Conservation (phyloP, 2,113 vertebrate genomes). For the Telmatochromis bifrenatus region DNA sequence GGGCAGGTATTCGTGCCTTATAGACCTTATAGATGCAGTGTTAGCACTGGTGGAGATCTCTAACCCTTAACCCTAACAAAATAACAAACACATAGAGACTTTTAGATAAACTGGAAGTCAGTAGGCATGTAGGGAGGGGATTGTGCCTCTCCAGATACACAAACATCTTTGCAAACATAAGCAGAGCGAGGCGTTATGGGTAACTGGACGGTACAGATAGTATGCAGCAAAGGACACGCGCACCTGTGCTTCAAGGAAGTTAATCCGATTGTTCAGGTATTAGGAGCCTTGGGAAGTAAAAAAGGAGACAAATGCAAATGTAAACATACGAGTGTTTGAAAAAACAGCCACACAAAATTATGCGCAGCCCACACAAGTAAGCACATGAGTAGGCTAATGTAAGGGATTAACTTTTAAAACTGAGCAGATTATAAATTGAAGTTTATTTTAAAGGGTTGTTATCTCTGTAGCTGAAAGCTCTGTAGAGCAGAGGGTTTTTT, state of each 20-base stretch:
- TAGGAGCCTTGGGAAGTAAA: not conserved
- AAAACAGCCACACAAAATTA: not conserved
- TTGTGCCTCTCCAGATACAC: not conserved
- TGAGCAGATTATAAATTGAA: not conserved
- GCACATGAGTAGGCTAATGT: not conserved
- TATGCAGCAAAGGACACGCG: not conserved
- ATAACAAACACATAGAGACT: not conserved
- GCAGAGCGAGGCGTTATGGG: not conserved
- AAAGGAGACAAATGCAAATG: not conserved
- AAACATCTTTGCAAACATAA: not conserved
- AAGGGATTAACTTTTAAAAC: not conserved
- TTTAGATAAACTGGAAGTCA: not conserved
- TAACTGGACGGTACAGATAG: not conserved
- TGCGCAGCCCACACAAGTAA: not conserved
- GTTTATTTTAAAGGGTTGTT: not conserved
- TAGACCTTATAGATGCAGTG: conserved; percentile 15
- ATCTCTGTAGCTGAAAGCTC: not conserved
- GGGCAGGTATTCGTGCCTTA: conserved; percentile 14
- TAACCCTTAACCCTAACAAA: not conserved
- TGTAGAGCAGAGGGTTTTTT: not conserved
- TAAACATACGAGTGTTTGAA: not conserved
- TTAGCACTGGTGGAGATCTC: not conserved
- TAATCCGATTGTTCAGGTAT: not conserved
- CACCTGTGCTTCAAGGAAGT: not conserved
- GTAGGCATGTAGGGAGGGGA: not conserved